Evolutionary conservation across 2,797 vertebrate genomes (phyloP).

Genomic region (Naso thynnoides): DNA sequence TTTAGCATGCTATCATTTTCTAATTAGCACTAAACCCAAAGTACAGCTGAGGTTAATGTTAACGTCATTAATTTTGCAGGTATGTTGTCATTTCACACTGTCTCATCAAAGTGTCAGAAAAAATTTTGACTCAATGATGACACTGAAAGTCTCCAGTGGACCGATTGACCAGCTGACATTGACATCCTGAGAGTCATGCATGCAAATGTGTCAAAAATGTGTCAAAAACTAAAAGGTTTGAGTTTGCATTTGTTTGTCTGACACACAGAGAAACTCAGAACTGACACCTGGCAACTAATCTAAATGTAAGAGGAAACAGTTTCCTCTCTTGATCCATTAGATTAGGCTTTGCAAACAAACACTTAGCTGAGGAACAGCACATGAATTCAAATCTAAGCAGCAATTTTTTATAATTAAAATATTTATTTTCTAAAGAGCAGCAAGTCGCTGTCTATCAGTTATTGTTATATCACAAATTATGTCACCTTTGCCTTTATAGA

Average conservation of each 20-base stretch:
- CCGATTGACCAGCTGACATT: background rate
- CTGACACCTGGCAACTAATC: background rate
- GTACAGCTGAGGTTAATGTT: background rate
- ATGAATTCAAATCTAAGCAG: slow-evolving; percentile 2
- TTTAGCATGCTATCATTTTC: background rate
- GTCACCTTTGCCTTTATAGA: slow-evolving; percentile 4
- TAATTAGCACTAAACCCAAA: background rate
- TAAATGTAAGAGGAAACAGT: slow-evolving; percentile 3
- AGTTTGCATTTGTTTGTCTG: slow-evolving; percentile 3
- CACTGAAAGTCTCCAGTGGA: background rate
- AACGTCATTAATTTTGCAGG: background rate
- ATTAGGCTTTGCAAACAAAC: slow-evolving; percentile 15
- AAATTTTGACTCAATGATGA: background rate
- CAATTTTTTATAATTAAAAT: slow-evolving; percentile 5
- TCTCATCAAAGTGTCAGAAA: background rate
- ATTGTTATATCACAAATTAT: slow-evolving; percentile 7
- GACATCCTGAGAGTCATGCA: background rate
- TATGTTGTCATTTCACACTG: background rate
- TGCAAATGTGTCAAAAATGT: background rate
- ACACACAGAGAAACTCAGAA: background rate
- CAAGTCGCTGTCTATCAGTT: slow-evolving; percentile 3
- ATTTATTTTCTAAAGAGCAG: slow-evolving; percentile 9
- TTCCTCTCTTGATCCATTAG: background rate
- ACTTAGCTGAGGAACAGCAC: background rate
- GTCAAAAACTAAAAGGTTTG: slow-evolving; percentile 10